phyloP scores from a whole-genome alignment of 2,113 vertebrate genomes.

The Lycaon pictus region DNA sequence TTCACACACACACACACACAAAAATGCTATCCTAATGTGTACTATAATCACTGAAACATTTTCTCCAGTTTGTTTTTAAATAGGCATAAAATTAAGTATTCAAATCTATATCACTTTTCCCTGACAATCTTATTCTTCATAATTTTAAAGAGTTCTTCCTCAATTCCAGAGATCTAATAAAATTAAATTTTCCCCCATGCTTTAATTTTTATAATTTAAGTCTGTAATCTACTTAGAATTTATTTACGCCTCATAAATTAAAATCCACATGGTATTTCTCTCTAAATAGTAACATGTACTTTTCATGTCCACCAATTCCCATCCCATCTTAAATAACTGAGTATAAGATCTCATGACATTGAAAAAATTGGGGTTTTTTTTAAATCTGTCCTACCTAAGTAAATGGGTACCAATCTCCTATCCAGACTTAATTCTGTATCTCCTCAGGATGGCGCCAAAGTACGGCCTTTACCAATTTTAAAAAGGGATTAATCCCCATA shows the following conservation, averaged over 20 bases:
- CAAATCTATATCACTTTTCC: background rate
- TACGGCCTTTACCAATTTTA: background rate
- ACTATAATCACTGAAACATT: background rate
- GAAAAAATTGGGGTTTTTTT: background rate
- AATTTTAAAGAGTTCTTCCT: background rate
- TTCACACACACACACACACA: background rate
- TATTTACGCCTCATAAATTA: background rate
- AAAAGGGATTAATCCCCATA: background rate
- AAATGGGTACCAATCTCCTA: background rate
- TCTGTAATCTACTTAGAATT: background rate
- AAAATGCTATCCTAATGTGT: background rate
- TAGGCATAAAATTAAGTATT: background rate
- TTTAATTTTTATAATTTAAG: conserved; percentile 1
- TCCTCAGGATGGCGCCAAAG: background rate
- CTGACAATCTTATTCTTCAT: background rate
- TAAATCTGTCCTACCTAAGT: background rate
- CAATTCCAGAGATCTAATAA: background rate
- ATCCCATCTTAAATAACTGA: background rate
- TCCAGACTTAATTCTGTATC: background rate
- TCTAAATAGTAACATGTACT: background rate
- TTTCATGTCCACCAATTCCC: background rate
- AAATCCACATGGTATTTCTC: background rate
- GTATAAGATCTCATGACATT: background rate
- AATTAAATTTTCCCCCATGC: background rate
- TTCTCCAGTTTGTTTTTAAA: background rate